Evolutionary conservation across 2,888 invertebrate species (phyloP), one percentile per base, ranked within the genome.

Genomic region (Mesorhabditis belari): DNA sequence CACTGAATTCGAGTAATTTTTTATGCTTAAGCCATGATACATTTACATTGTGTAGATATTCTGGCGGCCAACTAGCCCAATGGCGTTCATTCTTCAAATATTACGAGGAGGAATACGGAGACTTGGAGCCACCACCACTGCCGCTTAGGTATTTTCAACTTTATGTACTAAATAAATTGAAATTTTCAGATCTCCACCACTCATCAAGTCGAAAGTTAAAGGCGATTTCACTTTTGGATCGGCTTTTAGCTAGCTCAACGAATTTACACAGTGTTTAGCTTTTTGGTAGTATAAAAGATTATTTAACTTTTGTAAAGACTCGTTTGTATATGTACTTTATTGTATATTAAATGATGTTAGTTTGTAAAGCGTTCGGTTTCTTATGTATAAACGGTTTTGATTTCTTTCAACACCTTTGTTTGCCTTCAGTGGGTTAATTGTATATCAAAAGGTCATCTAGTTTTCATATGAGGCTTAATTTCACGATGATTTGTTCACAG

Each of bases 1-100:
- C 62, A 80, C 80, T 4, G 75, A 73, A 25, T 75, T 84, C 62
- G 83, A 83, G 60, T 65, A 70, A n/a, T n/a, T n/a, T n/a, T n/a
- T n/a, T 35, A 9, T 27, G 57, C 64, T 55, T 73, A 73, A 50
- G 73, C 66, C 51, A 50, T 1, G 1, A n/a, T n/a, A 23, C 21
- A 9, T 9, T 2, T 50, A 19, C 6, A 19, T n/a, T 9, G 17
- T 21, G 12, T 50, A 21, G 51, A n/a, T 9, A 64, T 52, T 66
- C 72, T 61, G 79, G 78, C 25, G 79, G 74, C 19, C 70, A 73
- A 57, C 67, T 63, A 52, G 73, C 74, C 19, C 68, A 70, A 62
- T 64, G 67, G 55, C 67, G 69, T 44, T 73, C 74, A 27, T 77
- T 79, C 71, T 61, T 70, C 58, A 66, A 68, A 44, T 76, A 72